These are phyloP conservation scores for Sula dactylatra DNA, from an alignment of 2,113 vertebrate genomes.

Conservation along the genomic window DNA sequence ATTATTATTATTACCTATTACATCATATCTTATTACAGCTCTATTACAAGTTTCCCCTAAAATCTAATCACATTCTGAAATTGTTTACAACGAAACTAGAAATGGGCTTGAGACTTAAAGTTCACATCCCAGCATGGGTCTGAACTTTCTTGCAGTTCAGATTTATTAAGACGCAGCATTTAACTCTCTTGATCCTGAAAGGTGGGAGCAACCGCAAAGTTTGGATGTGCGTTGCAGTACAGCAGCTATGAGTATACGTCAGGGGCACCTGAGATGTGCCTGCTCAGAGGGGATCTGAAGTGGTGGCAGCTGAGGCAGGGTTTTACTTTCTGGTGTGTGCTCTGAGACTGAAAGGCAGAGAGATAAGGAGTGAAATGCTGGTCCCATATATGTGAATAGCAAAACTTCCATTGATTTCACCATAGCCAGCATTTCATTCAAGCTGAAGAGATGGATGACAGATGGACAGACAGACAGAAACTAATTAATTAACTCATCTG, in stretches of 20 bases:
- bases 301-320: background rate
- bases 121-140: conserved; percentile 56
- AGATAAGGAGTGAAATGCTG: background rate
- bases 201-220: background rate
- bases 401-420: background rate
- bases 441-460: background rate
- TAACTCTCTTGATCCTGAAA: conserved; percentile 48
- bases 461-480: background rate
- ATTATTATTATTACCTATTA: conserved; percentile 71
- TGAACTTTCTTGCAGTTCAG: conserved; percentile 46
- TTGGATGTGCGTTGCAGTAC: background rate
- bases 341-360: background rate
- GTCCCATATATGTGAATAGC: background rate
- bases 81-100: conserved; percentile 55
- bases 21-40: conserved; percentile 70
- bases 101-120: conserved; percentile 17
- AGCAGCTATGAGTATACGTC: accelerated
- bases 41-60: conserved; percentile 63
- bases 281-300: background rate
- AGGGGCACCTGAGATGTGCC: background rate
- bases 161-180: background rate
- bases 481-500: background rate
- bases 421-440: background rate
- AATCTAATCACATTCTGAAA: conserved; percentile 68
- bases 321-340: background rate